These are phyloP conservation scores for Stegostoma tigrinum DNA, from an alignment of 2,113 vertebrate genomes.

Conservation along the genomic window DNA sequence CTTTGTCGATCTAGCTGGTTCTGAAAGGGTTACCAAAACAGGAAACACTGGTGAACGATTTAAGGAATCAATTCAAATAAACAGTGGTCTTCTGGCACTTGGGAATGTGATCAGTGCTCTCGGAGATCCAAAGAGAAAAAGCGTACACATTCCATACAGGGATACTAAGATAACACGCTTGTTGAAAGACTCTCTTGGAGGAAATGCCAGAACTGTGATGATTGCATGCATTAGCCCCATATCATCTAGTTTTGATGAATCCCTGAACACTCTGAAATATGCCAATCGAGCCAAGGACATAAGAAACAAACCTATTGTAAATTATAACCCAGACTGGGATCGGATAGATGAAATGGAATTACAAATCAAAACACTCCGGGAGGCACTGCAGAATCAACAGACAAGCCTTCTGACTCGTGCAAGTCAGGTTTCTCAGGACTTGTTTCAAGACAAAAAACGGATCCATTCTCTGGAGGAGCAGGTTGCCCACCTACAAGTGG, in stretches of 20 bases:
- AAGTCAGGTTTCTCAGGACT: slow-evolving; percentile 47
- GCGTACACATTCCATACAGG: slow-evolving; percentile 71
- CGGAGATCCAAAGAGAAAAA: slow-evolving; percentile 64
- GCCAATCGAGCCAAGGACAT: slow-evolving; percentile 75
- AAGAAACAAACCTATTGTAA: slow-evolving; percentile 65
- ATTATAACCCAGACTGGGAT: slow-evolving; percentile 62
- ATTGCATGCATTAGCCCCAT: slow-evolving; percentile 82
- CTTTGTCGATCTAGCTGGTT: slow-evolving; percentile 85
- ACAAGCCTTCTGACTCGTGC: slow-evolving; percentile 43
- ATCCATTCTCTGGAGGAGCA: slow-evolving; percentile 57
- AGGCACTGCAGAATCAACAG: slow-evolving; percentile 68
- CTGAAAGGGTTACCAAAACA: slow-evolving; percentile 74
- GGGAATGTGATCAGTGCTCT: slow-evolving; percentile 87
- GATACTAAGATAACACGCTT: slow-evolving; percentile 86
- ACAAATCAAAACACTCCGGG: slow-evolving; percentile 66
- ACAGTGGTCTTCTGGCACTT: slow-evolving; percentile 73
- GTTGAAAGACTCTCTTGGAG: slow-evolving; percentile 80
- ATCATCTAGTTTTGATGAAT: slow-evolving; percentile 69
- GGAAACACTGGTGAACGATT: slow-evolving; percentile 71
- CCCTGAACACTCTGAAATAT: slow-evolving; percentile 76
- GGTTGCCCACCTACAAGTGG: slow-evolving; percentile 51
- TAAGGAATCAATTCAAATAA: slow-evolving; percentile 81
- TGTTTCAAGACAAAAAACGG: slow-evolving; percentile 49
- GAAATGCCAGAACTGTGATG: slow-evolving; percentile 82
- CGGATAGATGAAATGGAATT: slow-evolving; percentile 70